Percentiles rank a stretch among this genome's conserved stretches.
phyloP scores from a whole-genome alignment of 2,888 invertebrate genomes.

The Andrena minutula region DNA sequence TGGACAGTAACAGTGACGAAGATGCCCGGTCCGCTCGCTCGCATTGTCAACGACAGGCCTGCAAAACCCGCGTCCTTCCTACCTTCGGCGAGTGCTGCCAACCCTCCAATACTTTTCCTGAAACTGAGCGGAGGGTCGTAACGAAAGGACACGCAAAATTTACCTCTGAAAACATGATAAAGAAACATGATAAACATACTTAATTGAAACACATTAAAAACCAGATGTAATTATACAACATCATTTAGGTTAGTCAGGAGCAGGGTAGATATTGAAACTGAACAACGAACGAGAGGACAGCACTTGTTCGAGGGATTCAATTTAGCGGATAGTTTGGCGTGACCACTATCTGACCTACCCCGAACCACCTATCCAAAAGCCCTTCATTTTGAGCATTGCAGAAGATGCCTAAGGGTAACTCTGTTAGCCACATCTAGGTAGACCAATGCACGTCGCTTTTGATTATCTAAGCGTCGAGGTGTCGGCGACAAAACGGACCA shows the following conservation, averaged over 20 bases:
- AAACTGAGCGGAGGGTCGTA: neutral
- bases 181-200: neutral
- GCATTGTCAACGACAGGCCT: conserved; percentile 34
- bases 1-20: conserved; percentile 39
- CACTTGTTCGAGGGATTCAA: no score
- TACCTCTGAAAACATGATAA: neutral
- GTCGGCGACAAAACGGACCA: neutral
- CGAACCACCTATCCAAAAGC: no score
- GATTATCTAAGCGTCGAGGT: neutral
- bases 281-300: neutral
- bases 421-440: neutral
- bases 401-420: neutral
- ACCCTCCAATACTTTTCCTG: neutral
- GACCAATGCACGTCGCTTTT: neutral
- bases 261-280: neutral
- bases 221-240: neutral
- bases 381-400: no score
- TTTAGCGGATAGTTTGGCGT: no score
- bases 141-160: conserved; percentile 13
- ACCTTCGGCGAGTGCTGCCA: neutral
- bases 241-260: neutral
- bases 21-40: conserved; percentile 3
- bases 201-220: neutral
- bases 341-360: no score
- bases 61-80: conserved; percentile 13